Base-by-base conservation (phyloP, 2,797 vertebrate species). In the Onychomys torridus region DNA sequence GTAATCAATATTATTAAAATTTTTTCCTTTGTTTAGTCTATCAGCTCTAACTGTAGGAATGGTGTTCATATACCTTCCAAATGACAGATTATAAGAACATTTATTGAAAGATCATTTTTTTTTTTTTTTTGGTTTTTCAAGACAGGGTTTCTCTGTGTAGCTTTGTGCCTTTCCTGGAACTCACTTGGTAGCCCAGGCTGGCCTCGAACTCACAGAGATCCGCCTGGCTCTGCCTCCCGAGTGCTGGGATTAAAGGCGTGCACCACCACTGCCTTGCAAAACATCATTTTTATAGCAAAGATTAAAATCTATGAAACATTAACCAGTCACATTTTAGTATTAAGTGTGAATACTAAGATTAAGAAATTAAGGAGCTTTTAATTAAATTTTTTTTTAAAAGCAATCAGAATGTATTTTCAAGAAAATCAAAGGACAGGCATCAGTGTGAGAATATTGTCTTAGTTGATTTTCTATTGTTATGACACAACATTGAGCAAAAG, bases 301-400 rank as follows among this genome's bases (percentile, higher is more conserved):
- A 43, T 69, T 21, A 67, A 61, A 88, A 95, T 67, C 29, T 71
- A 84, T 67, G 40, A 91, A 85, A 49, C 52, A 12, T 65, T 49
- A 16, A 89, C 77, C 34, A 75, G 34, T 43, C 83, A 27, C 4
- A 88, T 40, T 46, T 63, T 37, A 78, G 14, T 34, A 52, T 78
- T 87, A 83, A 91, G 82, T 88, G 8, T 37, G 90, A 88, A 11
- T 94, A 25, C 34, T 79, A 88, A 40, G 21, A 14, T 90, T 71
- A 83, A 49, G 63, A 49, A 67, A 52, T 43, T 59, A 75, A 46
- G 10, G 46, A 61, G 0, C 17, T 78, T 59, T 77, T 76, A 81
- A n/a, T 75, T 37, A 85, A 89, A 32, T 94, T 94, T n/a, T n/a
- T n/a, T n/a, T n/a, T 8, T 19, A 63, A 86, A 67, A 11, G 32